Percentiles rank a stretch among this genome's conserved stretches.
Evolutionary conservation across 2,888 invertebrate genomes (phyloP).

Genomic region (Luffia ferchaultella): DNA sequence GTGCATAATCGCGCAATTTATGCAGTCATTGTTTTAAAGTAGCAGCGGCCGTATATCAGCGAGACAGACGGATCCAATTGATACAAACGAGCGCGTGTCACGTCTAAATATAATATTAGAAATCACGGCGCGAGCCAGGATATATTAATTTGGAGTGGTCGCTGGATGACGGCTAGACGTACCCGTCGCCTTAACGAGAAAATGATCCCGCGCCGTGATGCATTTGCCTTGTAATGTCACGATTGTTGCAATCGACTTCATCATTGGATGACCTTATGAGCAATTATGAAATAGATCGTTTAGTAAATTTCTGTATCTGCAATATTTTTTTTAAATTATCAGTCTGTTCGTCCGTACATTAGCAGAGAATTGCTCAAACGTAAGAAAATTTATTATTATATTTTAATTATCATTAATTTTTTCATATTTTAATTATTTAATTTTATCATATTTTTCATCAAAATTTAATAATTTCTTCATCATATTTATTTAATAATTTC

Average conservation of each 20-base stretch:
- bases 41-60: slow-evolving; percentile 62
- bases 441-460: no score
- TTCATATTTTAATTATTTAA: no score
- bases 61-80: slow-evolving; percentile 61
- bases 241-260: not conserved
- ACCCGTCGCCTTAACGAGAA: slow-evolving; percentile 3
- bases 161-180: slow-evolving; percentile 32
- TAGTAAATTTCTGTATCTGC: no score
- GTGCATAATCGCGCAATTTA: slow-evolving; percentile 60
- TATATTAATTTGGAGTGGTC: slow-evolving; percentile 62
- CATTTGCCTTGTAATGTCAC: not conserved
- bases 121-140: slow-evolving; percentile 67
- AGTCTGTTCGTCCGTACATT: no score
- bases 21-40: slow-evolving; percentile 65
- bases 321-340: no score
- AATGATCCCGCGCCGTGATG: slow-evolving; percentile 4
- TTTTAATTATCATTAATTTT: no score
- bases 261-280: no score
- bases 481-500: no score
- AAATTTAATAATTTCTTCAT: no score
- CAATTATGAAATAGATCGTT: no score
- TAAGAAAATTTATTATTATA: no score
- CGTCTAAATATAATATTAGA: slow-evolving; percentile 68
- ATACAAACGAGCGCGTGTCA: slow-evolving; percentile 66
- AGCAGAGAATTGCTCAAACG: no score